phyloP scores from a whole-genome alignment of 2,888 invertebrate genomes.

The Drosophila phalerata region DNA sequence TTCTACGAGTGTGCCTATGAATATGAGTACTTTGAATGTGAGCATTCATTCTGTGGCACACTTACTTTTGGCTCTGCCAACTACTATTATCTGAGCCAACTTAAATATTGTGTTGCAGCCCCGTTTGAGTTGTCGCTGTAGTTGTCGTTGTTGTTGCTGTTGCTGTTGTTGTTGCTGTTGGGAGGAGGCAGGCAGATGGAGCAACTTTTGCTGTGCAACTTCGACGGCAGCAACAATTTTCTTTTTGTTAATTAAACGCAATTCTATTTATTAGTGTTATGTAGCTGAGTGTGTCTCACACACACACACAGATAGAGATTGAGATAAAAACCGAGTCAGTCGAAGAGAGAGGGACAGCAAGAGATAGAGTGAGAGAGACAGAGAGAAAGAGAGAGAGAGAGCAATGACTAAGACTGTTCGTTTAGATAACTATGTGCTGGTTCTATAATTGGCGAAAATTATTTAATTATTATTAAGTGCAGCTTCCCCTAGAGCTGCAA shows the following conservation, averaged over 20 bases:
- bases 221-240: slow-evolving; percentile 66
- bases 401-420: slow-evolving; percentile 41
- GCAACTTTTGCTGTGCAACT: slow-evolving; percentile 64
- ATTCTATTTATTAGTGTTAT: slow-evolving; percentile 72
- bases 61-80: slow-evolving; percentile 38
- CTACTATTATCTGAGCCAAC: slow-evolving; percentile 58
- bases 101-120: slow-evolving; percentile 50
- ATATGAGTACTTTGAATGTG: slow-evolving; percentile 33
- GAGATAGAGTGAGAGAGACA: background rate
- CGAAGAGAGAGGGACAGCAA: background rate
- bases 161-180: background rate
- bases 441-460: slow-evolving; percentile 75
- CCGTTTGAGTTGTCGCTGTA: slow-evolving; percentile 12
- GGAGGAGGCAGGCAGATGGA: slow-evolving; percentile 39
- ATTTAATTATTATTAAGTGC: slow-evolving; percentile 81
- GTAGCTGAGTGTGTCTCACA: slow-evolving; percentile 25
- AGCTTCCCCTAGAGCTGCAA: slow-evolving; percentile 32
- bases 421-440: slow-evolving; percentile 51
- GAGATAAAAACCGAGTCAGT: slow-evolving; percentile 8
- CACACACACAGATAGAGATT: slow-evolving; percentile 20
- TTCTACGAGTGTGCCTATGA: slow-evolving; percentile 11
- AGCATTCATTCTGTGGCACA: slow-evolving; percentile 20
- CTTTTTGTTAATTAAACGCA: slow-evolving; percentile 76
- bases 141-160: slow-evolving; percentile 3
- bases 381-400: slow-evolving; percentile 8